Conservation (phyloP, 1,140 invertebrate species). For the Pachypsylla venusta region DNA sequence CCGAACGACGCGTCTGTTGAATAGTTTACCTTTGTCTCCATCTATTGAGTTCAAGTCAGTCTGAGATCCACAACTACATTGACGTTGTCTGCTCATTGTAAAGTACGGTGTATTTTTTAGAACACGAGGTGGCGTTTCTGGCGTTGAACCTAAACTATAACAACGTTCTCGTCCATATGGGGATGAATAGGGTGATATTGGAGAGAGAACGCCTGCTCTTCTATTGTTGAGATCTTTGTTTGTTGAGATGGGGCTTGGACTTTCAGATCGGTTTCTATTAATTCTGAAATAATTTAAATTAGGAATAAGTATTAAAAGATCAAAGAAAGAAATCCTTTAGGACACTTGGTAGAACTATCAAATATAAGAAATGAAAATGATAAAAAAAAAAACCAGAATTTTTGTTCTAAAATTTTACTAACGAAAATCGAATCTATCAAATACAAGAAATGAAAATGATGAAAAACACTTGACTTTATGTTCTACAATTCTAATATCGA, state of each 20-base stretch:
- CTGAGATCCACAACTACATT: constrained; percentile 54
- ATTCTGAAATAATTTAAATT: constrained; percentile 19
- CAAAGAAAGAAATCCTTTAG: too few species aligned
- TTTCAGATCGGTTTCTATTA: constrained; percentile 29
- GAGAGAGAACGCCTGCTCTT: neutral
- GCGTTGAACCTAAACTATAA: constrained; percentile 42
- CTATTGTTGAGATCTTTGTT: neutral
- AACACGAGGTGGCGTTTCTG: constrained; percentile 27
- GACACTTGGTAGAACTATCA: too few species aligned
- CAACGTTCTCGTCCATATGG: constrained; percentile 32
- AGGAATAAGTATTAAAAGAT: too few species aligned
- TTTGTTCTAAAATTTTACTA: too few species aligned
- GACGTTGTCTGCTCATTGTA: constrained; percentile 30
- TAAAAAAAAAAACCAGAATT: too few species aligned
- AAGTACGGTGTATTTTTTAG: constrained; percentile 25
- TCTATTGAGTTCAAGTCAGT: constrained; percentile 36
- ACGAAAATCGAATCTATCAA: too few species aligned
- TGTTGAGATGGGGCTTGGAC: constrained; percentile 20
- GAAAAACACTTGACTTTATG: too few species aligned
- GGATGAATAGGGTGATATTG: neutral
- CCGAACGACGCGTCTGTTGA: too few species aligned
- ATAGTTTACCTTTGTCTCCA: constrained; percentile 14
- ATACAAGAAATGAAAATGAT: too few species aligned
- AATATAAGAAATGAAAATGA: too few species aligned
- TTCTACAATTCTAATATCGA: too few species aligned